Evolutionary conservation across 1,140 invertebrate species (phyloP).

Genomic region (Drosophila ercepeae): DNA sequence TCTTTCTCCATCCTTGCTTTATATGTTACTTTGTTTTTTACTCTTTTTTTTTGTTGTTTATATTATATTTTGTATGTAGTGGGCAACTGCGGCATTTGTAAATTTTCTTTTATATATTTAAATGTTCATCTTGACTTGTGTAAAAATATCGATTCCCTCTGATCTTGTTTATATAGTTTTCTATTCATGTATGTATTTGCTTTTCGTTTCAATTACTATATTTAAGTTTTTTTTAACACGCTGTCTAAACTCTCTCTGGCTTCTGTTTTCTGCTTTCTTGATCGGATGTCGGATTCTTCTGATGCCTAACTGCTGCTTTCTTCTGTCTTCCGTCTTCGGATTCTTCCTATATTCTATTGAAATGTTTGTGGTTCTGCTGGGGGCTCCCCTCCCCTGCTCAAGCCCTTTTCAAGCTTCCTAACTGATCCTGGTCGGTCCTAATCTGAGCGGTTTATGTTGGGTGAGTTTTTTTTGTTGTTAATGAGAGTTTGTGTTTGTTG

Average conservation of each 20-base stretch:
- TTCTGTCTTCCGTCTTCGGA: constrained; percentile 47
- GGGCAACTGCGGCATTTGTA: constrained; percentile 82
- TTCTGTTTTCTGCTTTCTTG: constrained; percentile 14
- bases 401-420: too few species aligned
- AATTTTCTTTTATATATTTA: constrained; percentile 73
- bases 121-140: constrained; percentile 74
- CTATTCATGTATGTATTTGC: constrained; percentile 54
- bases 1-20: constrained; percentile 24
- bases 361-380: constrained; percentile 39
- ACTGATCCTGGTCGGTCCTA: constrained; percentile 36
- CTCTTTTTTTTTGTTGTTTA: constrained; percentile 26
- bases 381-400: not conserved
- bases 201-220: constrained; percentile 29
- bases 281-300: constrained; percentile 26
- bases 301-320: constrained; percentile 27
- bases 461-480: not conserved
- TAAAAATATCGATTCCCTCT: constrained; percentile 78
- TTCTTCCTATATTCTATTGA: constrained; percentile 53
- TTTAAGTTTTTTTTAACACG: too few species aligned
- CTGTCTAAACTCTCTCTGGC: constrained; percentile 7
- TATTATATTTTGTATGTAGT: constrained; percentile 66
- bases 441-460: constrained; percentile 12
- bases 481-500: constrained; percentile 6
- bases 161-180: constrained; percentile 61
- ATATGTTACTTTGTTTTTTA: constrained; percentile 21